Evolutionary conservation across 1,140 invertebrate genomes (phyloP).

Genomic region (Acyrthosiphon pisum): DNA sequence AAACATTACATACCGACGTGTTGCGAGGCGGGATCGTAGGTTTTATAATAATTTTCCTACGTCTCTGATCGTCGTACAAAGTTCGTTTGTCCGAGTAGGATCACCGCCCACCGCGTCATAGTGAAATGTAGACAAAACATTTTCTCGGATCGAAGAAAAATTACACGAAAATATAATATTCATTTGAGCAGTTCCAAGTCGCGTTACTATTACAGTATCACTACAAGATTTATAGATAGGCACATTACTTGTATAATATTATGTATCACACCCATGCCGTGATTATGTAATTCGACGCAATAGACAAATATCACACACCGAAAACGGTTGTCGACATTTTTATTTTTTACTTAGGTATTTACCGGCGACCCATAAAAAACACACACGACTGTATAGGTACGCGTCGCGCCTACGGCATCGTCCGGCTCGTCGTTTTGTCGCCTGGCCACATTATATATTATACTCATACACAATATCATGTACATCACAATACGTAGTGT

Average conservation of each 20-base stretch:
- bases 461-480: neutral
- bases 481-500: neutral
- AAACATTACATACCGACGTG: neutral
- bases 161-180: too few species aligned
- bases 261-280: too few species aligned
- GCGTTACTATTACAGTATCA: too few species aligned
- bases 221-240: too few species aligned
- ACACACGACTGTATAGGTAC: neutral
- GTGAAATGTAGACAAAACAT: neutral
- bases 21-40: neutral
- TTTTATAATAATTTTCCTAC: neutral
- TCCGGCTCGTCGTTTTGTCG: neutral
- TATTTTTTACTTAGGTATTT: neutral
- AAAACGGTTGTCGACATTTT: neutral
- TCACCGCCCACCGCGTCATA: neutral
- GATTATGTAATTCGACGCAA: neutral
- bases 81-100: neutral
- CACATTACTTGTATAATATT: too few species aligned
- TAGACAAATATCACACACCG: neutral
- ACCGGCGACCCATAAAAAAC: neutral
- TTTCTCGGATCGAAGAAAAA: neutral
- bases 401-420: neutral
- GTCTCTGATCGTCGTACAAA: neutral
- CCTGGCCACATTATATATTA: neutral
- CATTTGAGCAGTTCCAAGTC: too few species aligned